phyloP scores from a whole-genome alignment of 2,888 invertebrate species.

The Brachylomia viminalis region DNA sequence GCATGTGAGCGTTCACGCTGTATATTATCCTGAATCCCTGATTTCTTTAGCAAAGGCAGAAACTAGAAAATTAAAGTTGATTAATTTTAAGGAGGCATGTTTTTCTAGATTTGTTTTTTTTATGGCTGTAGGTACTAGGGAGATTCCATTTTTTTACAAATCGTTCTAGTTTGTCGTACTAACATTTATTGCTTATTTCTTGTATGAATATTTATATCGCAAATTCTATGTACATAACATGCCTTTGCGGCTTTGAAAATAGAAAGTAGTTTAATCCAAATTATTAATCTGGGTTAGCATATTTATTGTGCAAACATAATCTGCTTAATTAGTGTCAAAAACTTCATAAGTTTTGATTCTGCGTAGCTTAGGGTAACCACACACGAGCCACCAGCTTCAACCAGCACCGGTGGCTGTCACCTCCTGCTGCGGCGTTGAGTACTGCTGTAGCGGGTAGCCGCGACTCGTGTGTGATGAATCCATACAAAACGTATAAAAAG shows the following conservation, averaged over 20 bases:
- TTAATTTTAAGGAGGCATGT: neutral
- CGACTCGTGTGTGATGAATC: too few species aligned
- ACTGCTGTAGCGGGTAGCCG: too few species aligned
- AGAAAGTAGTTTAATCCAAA: slow-evolving; percentile 64
- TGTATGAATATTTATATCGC: slow-evolving; percentile 8
- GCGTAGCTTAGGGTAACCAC: too few species aligned
- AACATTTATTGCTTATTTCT: neutral
- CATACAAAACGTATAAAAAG: too few species aligned
- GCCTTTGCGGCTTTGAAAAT: slow-evolving; percentile 58
- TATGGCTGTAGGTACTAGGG: too few species aligned
- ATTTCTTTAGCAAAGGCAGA: neutral
- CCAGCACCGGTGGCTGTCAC: too few species aligned
- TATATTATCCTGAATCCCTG: neutral
- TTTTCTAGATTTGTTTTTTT: neutral
- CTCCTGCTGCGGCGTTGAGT: too few species aligned
- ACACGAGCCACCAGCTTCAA: too few species aligned
- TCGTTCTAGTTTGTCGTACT: neutral
- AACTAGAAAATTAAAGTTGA: neutral
- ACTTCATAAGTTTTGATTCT: slow-evolving; percentile 11
- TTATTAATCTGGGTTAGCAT: slow-evolving; percentile 60
- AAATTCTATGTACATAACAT: slow-evolving; percentile 12
- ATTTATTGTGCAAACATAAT: slow-evolving; percentile 55
- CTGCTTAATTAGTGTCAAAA: slow-evolving; percentile 35
- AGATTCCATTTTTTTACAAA: neutral
- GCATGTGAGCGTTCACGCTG: neutral